These are phyloP conservation scores for Brachionus rubens DNA, from an alignment of 1,140 invertebrate genomes.

Conservation along the genomic window DNA sequence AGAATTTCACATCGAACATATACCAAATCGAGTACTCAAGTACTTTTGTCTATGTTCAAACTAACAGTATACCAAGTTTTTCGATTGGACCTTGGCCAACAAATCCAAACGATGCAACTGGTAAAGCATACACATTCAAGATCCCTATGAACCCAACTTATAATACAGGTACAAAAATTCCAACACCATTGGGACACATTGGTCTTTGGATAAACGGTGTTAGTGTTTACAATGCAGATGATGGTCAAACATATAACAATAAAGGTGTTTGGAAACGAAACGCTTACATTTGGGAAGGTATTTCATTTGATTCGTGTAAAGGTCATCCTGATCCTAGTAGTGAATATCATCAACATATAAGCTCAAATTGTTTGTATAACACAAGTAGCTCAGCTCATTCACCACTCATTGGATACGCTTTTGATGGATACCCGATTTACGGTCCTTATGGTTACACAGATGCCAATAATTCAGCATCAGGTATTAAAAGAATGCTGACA, in stretches of 20 bases:
- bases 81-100: background rate
- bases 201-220: constrained; percentile 22
- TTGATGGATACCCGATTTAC: constrained; percentile 24
- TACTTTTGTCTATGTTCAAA: background rate
- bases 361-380: background rate
- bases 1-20: background rate
- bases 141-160: background rate
- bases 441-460: constrained; percentile 8
- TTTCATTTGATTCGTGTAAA: background rate
- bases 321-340: background rate
- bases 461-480: background rate
- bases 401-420: constrained; percentile 18
- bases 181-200: background rate
- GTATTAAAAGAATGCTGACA: background rate
- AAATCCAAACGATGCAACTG: background rate
- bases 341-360: background rate
- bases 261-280: constrained; percentile 11
- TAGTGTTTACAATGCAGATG: background rate
- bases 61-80: constrained; percentile 6
- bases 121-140: background rate
- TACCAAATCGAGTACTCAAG: background rate
- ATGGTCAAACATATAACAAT: constrained; percentile 15
- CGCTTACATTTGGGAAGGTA: background rate
- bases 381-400: background rate
- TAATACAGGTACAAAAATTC: background rate